Percentiles rank a stretch among this genome's conserved stretches.
Conservation (phyloP, 1,140 invertebrate species). For the Temnothorax nylanderi region DNA sequence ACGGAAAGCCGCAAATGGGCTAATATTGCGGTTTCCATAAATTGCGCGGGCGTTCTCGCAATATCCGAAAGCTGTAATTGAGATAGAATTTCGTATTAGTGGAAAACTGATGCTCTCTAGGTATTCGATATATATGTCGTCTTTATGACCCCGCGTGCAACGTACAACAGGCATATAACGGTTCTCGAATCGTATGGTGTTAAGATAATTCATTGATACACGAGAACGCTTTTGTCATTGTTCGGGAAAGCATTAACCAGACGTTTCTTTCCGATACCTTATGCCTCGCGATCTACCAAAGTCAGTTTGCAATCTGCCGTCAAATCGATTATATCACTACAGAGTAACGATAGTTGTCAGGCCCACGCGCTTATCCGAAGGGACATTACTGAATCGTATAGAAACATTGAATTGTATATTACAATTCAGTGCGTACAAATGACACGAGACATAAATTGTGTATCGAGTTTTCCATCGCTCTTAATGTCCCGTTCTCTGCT, state of each 20-base stretch:
- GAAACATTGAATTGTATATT: not conserved
- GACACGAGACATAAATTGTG: not conserved
- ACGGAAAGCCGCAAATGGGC: conserved; percentile 22
- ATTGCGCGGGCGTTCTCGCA: conserved; percentile 16
- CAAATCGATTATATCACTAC: not conserved
- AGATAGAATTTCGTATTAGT: conserved; percentile 23
- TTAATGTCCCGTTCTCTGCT: not conserved
- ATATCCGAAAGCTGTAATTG: conserved; percentile 42
- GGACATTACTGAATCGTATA: not conserved
- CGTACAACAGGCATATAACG: conserved; percentile 18
- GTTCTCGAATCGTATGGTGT: not conserved
- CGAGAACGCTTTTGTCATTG: not conserved
- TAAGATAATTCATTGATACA: conserved; percentile 10
- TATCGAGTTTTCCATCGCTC: conserved; percentile 8
- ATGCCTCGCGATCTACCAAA: not conserved
- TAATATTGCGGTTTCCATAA: conserved; percentile 35
- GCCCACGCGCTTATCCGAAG: not conserved
- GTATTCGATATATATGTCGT: not conserved
- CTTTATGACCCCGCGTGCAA: not conserved
- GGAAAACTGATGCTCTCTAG: not conserved
- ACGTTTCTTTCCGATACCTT: not conserved
- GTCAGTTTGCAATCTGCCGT: not conserved
- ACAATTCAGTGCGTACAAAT: not conserved
- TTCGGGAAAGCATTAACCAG: not conserved
- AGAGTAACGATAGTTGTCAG: not conserved